Conservation (phyloP, 2,113 vertebrate genomes). For the Pterocles orientalis region DNA sequence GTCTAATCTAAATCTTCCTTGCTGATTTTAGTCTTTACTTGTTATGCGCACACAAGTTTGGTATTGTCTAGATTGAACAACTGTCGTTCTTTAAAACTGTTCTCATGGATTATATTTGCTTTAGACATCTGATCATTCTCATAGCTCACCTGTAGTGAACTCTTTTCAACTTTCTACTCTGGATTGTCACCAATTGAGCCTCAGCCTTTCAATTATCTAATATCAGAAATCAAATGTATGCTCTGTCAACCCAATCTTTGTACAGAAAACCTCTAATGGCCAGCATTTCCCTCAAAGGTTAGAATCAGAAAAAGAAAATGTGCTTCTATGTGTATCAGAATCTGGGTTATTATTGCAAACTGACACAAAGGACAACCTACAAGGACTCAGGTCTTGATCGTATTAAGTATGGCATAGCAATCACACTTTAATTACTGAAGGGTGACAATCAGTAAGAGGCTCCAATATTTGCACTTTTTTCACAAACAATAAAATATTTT, state of each 20-base stretch:
- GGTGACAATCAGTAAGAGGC: background rate
- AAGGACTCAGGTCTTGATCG: background rate
- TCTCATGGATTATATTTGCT: background rate
- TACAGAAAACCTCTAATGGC: background rate
- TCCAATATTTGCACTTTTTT: background rate
- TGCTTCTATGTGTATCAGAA: background rate
- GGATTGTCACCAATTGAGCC: background rate
- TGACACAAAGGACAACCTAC: background rate
- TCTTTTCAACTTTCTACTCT: background rate
- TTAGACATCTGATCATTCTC: background rate
- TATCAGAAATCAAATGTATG: conserved; percentile 6
- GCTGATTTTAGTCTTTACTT: conserved; percentile 24
- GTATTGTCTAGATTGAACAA: conserved; percentile 2
- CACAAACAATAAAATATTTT: background rate
- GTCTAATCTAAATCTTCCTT: background rate
- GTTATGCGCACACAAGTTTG: background rate
- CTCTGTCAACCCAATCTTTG: background rate
- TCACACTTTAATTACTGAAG: background rate
- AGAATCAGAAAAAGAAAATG: background rate
- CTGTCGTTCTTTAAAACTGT: background rate
- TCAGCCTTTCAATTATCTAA: conserved; percentile 22
- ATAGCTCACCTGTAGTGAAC: background rate
- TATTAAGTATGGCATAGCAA: background rate
- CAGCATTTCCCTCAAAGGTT: background rate
- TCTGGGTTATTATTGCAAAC: background rate